These are phyloP conservation scores for Sisyra terminalis DNA, from an alignment of 2,888 invertebrate genomes.

Conservation along the genomic window DNA sequence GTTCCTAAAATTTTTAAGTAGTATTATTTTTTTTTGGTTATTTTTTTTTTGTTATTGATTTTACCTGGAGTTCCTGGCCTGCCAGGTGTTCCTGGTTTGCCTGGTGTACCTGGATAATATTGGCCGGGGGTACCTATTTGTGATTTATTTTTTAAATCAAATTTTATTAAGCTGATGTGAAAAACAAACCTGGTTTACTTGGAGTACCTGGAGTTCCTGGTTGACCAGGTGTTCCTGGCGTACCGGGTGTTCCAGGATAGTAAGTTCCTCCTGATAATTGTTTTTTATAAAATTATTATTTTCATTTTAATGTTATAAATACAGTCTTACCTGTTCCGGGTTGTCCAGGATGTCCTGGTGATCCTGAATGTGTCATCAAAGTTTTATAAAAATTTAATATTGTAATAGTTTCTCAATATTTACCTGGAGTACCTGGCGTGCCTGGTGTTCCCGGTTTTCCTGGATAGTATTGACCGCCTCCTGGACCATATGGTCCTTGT, in stretches of 20 bases:
- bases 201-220: constrained; percentile 11
- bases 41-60: no score
- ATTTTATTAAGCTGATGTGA: no score
- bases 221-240: constrained; percentile 15
- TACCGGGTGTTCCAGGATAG: constrained; percentile 12
- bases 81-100: constrained; percentile 13
- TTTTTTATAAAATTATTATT: not conserved
- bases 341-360: no score
- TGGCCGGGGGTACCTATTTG: constrained; percentile 20
- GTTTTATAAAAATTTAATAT: constrained; percentile 8
- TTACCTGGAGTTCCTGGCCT: not conserved
- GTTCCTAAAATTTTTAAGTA: not conserved
- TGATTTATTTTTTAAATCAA: not conserved
- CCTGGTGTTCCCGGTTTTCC: constrained; percentile 17
- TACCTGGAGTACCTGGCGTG: constrained; percentile 10
- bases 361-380: constrained; percentile 9
- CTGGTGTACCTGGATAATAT: constrained; percentile 18
- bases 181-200: constrained; percentile 1
- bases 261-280: constrained; percentile 6
- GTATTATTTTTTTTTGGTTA: not conserved
- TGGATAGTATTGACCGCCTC: constrained; percentile 13
- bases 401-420: constrained; percentile 6
- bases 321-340: constrained; percentile 14
- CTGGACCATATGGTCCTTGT: constrained; percentile 15
- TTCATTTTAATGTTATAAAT: constrained; percentile 3